Evolutionary conservation across 2,113 vertebrate genomes (phyloP).

Genomic region (Pelodiscus sinensis): DNA sequence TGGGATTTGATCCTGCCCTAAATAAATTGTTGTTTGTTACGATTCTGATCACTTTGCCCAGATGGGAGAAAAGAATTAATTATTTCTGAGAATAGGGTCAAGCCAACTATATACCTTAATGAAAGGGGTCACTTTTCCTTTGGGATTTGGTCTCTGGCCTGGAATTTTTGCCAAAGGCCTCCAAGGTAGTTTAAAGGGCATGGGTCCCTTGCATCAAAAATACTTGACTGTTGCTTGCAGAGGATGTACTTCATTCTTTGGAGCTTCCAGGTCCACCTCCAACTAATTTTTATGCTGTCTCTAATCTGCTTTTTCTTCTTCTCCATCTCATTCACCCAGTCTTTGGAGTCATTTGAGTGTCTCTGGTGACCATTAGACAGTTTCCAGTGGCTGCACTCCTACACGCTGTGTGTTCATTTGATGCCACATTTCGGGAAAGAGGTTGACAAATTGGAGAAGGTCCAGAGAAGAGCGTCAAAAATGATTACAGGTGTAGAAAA

Average conservation of each 20-base stretch:
- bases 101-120: too few species aligned
- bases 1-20: too few species aligned
- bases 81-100: too few species aligned
- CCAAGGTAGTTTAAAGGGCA: not conserved
- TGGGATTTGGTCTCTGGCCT: not conserved
- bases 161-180: not conserved
- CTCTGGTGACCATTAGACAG: not conserved
- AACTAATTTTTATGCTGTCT: not conserved
- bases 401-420: not conserved
- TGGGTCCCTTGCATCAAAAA: accelerated
- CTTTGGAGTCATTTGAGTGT: not conserved
- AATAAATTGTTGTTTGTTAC: too few species aligned
- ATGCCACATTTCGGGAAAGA: too few species aligned
- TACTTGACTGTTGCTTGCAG: not conserved
- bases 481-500: too few species aligned
- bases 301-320: not conserved
- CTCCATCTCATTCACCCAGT: not conserved
- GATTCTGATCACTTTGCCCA: too few species aligned
- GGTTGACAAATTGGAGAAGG: too few species aligned
- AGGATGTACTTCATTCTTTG: not conserved
- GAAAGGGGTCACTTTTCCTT: too few species aligned
- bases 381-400: not conserved
- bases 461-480: too few species aligned
- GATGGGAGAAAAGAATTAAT: too few species aligned
- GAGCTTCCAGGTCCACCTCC: not conserved